phyloP scores from a whole-genome alignment of 2,113 vertebrate genomes.

The Tapirus terrestris region DNA sequence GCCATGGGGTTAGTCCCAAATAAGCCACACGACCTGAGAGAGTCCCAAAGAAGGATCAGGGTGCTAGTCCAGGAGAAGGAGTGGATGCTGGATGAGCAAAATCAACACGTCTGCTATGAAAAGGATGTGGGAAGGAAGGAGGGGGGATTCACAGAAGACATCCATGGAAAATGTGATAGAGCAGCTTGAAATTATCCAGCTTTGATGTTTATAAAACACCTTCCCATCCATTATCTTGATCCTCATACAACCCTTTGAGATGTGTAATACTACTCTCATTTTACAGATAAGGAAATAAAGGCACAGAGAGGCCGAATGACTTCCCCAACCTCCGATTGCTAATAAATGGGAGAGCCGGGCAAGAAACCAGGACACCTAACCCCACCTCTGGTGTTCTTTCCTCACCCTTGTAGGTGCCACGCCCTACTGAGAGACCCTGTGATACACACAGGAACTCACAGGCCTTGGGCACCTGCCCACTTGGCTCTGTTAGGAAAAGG shows the following conservation, averaged over 20 bases:
- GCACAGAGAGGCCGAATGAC: neutral
- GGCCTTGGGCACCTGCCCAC: neutral
- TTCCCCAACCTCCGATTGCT: neutral
- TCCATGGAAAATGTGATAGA: neutral
- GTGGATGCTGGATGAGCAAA: neutral
- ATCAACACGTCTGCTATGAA: neutral
- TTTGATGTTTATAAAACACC: neutral
- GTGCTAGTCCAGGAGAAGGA: neutral
- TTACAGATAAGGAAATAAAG: constrained; percentile 13
- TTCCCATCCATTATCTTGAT: neutral
- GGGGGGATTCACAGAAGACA: neutral
- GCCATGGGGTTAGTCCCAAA: neutral
- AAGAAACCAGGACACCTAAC: neutral
- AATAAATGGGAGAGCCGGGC: neutral
- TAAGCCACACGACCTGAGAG: neutral
- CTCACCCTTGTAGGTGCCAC: too few relatives aligned
- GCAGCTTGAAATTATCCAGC: neutral
- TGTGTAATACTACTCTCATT: neutral
- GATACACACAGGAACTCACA: neutral
- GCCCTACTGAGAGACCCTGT: neutral
- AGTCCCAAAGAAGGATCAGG: neutral
- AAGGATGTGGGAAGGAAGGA: neutral
- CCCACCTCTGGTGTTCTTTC: neutral
- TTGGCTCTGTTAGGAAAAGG: neutral
- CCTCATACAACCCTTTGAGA: neutral